Evolutionary conservation across 2,797 vertebrate species (phyloP).

Genomic region (Bufotes viridis): DNA sequence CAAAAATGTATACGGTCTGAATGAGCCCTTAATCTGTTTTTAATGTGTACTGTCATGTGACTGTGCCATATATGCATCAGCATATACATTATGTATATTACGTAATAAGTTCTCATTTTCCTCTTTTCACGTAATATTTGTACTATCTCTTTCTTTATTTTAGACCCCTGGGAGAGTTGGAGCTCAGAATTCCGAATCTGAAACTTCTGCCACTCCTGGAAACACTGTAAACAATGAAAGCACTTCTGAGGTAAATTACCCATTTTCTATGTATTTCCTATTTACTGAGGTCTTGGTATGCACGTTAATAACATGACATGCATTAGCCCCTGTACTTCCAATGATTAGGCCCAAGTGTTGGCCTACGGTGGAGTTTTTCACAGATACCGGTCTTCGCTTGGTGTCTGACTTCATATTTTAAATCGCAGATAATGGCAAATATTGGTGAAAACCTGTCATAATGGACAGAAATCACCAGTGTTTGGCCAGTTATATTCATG

Average conservation of each 20-base stretch:
- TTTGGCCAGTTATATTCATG: neutral
- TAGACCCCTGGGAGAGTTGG: conserved; percentile 97
- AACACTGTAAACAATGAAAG: conserved; percentile 87
- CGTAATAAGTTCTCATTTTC: neutral
- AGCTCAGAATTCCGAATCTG: conserved; percentile 91
- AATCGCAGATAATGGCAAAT: neutral
- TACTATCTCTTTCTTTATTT: conserved; percentile 54
- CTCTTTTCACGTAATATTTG: neutral
- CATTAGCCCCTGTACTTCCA: too few species aligned
- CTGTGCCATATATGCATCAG: too few species aligned
- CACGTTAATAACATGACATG: too few species aligned
- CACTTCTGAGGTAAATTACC: conserved; percentile 88
- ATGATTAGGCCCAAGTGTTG: neutral
- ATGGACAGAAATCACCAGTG: neutral
- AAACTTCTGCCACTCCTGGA: conserved; percentile 84
- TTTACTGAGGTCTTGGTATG: too few species aligned
- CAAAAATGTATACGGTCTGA: too few species aligned
- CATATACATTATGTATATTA: neutral
- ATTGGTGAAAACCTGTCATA: neutral
- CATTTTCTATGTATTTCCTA: too few species aligned
- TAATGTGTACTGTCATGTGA: too few species aligned
- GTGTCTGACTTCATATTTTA: neutral
- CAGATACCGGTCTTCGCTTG: neutral
- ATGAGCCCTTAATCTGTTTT: too few species aligned
- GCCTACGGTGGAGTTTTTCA: neutral